Evolutionary conservation across 2,888 invertebrate genomes (phyloP).

Genomic region (Siphonodentalium dalli): DNA sequence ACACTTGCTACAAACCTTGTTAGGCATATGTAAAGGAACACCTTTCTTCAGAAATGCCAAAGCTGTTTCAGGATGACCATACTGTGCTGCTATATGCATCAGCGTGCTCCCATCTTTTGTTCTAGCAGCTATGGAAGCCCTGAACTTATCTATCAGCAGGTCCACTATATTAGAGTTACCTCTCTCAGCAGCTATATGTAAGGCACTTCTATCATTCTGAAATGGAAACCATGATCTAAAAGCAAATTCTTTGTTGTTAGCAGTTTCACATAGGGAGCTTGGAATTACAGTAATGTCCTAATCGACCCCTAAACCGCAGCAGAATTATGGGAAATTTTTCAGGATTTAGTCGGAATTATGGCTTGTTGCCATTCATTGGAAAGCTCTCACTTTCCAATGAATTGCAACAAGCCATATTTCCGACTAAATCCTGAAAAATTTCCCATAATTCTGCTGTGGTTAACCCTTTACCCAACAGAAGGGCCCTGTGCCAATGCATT

Average conservation of each 20-base stretch:
- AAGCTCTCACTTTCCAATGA: too few relatives aligned
- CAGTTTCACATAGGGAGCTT: neutral
- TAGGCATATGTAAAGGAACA: slow-evolving; percentile 98
- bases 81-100: slow-evolving; percentile 97
- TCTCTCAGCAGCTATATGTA: slow-evolving; percentile 96
- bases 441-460: too few relatives aligned
- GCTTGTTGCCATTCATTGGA: too few relatives aligned
- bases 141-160: slow-evolving; percentile 94
- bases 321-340: too few relatives aligned
- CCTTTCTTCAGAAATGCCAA: slow-evolving; percentile 98
- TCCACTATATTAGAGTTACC: slow-evolving; percentile 97
- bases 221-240: slow-evolving; percentile 1
- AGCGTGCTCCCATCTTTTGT: slow-evolving; percentile 98
- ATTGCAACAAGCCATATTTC: too few relatives aligned
- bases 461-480: too few relatives aligned
- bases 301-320: too few relatives aligned
- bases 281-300: too few relatives aligned
- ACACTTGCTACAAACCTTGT: slow-evolving; percentile 72
- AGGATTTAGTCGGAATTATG: too few relatives aligned
- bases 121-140: slow-evolving; percentile 93
- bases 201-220: slow-evolving; percentile 87
- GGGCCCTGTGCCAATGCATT: too few relatives aligned
- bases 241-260: neutral
- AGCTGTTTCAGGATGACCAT: slow-evolving; percentile 97
- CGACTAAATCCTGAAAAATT: too few relatives aligned